Conservation (phyloP, 2,113 vertebrate species). For the Forbesichthys agassizii region DNA sequence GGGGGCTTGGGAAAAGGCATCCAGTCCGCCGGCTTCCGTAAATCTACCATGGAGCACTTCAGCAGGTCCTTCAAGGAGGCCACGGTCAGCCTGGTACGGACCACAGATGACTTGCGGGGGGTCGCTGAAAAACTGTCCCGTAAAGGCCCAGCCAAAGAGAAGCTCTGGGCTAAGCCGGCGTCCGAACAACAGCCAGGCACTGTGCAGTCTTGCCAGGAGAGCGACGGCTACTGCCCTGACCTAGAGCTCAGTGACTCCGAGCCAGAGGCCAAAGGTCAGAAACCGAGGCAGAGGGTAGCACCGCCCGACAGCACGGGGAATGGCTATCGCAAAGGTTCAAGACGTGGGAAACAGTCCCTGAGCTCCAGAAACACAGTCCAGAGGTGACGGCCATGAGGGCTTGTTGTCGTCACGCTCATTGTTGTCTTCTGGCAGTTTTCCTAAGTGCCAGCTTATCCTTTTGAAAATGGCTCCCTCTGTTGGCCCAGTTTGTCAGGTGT, state of each 20-base stretch:
- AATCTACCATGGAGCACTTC: constrained; percentile 87
- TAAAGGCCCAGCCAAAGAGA: constrained; percentile 79
- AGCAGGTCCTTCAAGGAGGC: constrained; percentile 91
- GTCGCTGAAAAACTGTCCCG: constrained; percentile 82
- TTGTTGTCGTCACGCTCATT: constrained; percentile 7
- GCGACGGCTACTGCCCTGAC: constrained; percentile 95
- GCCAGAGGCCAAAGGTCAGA: constrained; percentile 85
- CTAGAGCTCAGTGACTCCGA: constrained; percentile 96
- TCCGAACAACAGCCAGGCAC: constrained; percentile 72
- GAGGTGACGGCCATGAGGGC: constrained; percentile 84
- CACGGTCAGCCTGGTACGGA: constrained; percentile 86
- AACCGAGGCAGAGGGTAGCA: constrained; percentile 73
- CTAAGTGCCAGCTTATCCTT: constrained; percentile 39
- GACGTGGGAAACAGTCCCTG: constrained; percentile 79
- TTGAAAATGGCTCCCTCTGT: constrained; percentile 2
- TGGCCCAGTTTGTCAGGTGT: constrained; percentile 2
- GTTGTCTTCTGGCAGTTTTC: constrained; percentile 20
- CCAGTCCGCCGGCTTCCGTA: constrained; percentile 71
- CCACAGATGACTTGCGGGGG: constrained; percentile 84
- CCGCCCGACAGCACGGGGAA: constrained; percentile 63
- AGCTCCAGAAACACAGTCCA: constrained; percentile 83
- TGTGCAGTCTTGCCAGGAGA: constrained; percentile 84
- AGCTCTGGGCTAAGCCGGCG: constrained; percentile 81
- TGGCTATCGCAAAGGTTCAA: constrained; percentile 69
- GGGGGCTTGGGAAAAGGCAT: constrained; percentile 76